Conservation (phyloP, 2,113 vertebrate species). For the Oreochromis spilurus region DNA sequence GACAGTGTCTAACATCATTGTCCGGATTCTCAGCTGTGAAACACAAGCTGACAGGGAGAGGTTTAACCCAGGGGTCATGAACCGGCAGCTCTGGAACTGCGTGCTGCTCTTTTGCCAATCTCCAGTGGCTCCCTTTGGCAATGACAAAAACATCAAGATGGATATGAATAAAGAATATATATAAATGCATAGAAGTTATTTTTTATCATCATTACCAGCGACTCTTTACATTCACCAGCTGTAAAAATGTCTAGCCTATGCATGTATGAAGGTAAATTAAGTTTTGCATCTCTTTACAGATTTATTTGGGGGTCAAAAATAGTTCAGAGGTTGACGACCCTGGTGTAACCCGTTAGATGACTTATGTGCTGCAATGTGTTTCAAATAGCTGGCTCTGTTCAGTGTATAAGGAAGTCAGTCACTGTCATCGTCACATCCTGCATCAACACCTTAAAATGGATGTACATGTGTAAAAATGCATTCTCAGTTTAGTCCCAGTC, state of each 20-base stretch:
- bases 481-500: neutral
- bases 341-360: conserved; percentile 8
- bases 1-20: conserved; percentile 8
- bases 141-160: neutral
- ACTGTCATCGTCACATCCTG: conserved; percentile 8
- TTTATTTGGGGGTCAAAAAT: neutral
- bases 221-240: neutral
- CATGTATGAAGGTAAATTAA: neutral
- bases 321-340: neutral
- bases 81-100: neutral
- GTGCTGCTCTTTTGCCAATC: neutral
- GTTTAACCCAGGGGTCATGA: neutral
- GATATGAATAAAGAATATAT: neutral
- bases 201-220: neutral
- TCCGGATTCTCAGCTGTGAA: conserved; percentile 32
- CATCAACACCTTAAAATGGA: neutral
- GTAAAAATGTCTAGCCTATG: neutral
- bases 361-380: conserved; percentile 9
- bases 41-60: conserved; percentile 19
- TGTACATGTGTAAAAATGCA: neutral
- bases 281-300: neutral
- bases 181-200: neutral
- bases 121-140: neutral
- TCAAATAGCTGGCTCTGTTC: neutral
- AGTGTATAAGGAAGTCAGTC: neutral